These are phyloP conservation scores for Plagiodera versicolora DNA, from an alignment of 2,888 invertebrate species.

Conservation along the genomic window DNA sequence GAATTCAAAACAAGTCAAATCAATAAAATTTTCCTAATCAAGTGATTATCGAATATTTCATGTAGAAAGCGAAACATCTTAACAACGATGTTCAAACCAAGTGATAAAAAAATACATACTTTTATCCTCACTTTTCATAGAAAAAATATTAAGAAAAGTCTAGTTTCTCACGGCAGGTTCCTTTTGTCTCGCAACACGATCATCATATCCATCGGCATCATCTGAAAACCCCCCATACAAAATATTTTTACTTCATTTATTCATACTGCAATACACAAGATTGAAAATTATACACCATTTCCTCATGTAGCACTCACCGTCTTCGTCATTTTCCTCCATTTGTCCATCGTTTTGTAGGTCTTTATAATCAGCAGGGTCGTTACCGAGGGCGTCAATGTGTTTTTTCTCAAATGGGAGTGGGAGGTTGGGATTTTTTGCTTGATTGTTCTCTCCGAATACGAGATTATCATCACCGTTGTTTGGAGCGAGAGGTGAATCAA, in stretches of 20 bases:
- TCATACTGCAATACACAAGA: too few species aligned
- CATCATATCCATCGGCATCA: conserved; percentile 58
- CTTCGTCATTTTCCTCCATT: conserved; percentile 48
- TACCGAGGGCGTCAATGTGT: conserved; percentile 40
- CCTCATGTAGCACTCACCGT: conserved; percentile 55
- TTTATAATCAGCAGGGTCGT: conserved; percentile 37
- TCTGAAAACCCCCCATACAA: conserved; percentile 43
- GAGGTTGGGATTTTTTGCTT: conserved; percentile 37
- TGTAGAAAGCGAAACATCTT: background rate
- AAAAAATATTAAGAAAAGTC: conserved; percentile 8
- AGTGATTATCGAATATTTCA: too few species aligned
- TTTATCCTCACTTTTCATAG: background rate
- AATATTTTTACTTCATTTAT: too few species aligned
- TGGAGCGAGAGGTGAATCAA: conserved; percentile 42
- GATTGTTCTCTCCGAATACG: conserved; percentile 38
- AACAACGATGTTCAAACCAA: background rate
- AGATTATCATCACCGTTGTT: conserved; percentile 33
- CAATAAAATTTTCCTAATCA: too few species aligned
- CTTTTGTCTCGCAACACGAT: conserved; percentile 53
- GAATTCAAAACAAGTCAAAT: too few species aligned
- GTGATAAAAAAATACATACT: background rate
- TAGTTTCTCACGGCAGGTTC: conserved; percentile 58
- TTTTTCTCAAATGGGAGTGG: conserved; percentile 34
- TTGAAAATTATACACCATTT: too few species aligned
- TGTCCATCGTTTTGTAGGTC: conserved; percentile 38